phyloP scores from a whole-genome alignment of 2,797 vertebrate genomes.

The Ceryle rudis region DNA sequence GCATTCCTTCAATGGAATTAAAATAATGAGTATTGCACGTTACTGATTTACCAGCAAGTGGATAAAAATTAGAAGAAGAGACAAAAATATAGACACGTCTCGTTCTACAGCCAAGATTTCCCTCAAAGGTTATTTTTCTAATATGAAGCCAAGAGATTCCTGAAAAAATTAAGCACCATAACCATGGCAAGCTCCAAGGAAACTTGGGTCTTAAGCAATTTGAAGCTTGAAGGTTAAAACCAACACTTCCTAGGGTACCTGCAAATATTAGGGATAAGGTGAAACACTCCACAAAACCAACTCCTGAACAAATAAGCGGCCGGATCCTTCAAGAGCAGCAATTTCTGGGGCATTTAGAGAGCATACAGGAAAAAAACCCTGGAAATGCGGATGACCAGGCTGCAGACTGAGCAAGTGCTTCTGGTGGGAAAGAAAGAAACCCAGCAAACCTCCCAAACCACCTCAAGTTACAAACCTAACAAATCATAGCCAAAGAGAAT shows the following conservation, averaged over 20 bases:
- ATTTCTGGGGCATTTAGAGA: background rate
- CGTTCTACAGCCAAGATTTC: background rate
- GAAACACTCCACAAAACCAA: background rate
- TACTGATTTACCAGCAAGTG: background rate
- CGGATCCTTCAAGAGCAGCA: background rate
- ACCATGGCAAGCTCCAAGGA: background rate
- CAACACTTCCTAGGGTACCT: background rate
- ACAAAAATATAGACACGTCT: background rate
- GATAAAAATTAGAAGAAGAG: background rate
- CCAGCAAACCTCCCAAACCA: fast-evolving
- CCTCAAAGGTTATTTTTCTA: background rate
- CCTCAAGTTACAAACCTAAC: background rate
- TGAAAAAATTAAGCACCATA: background rate
- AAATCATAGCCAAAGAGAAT: fast-evolving
- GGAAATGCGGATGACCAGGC: background rate
- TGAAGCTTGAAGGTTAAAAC: background rate
- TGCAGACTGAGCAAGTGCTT: fast-evolving
- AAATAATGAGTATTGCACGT: background rate
- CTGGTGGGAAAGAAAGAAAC: too few species aligned
- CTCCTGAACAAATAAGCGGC: background rate
- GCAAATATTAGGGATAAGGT: background rate
- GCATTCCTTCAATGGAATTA: background rate
- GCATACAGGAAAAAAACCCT: background rate
- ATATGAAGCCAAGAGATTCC: background rate
- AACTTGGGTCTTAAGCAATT: background rate